Base-by-base conservation (phyloP, 2,113 vertebrate species). In the Paracyprichromis sp. region DNA sequence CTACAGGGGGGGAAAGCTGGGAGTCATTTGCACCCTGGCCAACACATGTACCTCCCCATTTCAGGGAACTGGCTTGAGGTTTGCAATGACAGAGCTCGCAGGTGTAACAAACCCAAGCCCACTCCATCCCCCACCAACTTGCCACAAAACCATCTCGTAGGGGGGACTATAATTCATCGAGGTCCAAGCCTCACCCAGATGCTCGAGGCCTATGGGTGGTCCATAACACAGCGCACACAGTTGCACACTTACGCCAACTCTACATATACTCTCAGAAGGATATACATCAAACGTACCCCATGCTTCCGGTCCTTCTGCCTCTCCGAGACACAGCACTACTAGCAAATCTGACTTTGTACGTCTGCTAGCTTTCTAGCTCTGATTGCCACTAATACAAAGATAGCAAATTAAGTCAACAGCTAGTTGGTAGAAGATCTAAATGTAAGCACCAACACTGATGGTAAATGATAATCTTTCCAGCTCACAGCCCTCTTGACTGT, bases 141-240 rank as follows among this genome's bases (percentile, higher is more conserved):
- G 92, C 95, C 96, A 90, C 95, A 95, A 95, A 95, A 93, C 95
- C 95, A 92, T 95, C 89, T 90, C 88, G 82, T 88, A 95, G 63
- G 50, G 89, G 89, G 86, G 92, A 57, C 93, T 92, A 88, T 96
- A 96, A 96, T 96, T 95, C 95, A 95, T 94, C 85, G 85, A 92
- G 93, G 79, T 89, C 86, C 87, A 90, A 90, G 89, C 93, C 92
- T 96, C 94, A 92, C 92, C 90, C 87, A 92, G 87, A 94, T 54
- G 24, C 40, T 86, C 24, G 29, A 85, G 83, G 69, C 61, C 85
- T 86, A 88, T 86, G 95, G 92, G 96, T 96, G 95, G 95, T 95
- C 95, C 91, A 78, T 53, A 92, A 38, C 34, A 54, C 86, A 83
- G 83, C 82, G 40, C 71, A 88, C 69, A 88, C 82, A 87, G 38